Percentiles rank a stretch among this genome's conserved stretches.
phyloP scores from a whole-genome alignment of 2,888 invertebrate genomes.

The Icerya purchasi region DNA sequence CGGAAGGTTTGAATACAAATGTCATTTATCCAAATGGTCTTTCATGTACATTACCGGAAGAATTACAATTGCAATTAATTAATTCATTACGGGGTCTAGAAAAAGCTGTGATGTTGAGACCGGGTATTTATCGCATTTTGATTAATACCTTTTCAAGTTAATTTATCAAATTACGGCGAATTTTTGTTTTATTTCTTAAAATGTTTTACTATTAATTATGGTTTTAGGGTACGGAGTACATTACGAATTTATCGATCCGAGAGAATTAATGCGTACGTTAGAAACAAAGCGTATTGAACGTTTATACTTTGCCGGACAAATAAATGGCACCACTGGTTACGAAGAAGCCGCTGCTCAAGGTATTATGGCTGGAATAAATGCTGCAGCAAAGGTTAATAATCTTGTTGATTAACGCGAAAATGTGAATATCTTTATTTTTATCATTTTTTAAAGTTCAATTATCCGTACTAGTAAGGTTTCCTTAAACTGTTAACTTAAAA shows the following conservation, averaged over 20 bases:
- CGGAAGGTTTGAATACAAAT: slow-evolving; percentile 56
- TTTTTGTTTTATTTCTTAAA: neutral
- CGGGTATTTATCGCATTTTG: slow-evolving; percentile 27
- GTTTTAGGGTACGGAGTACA: slow-evolving; percentile 54
- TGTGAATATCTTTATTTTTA: too few relatives aligned
- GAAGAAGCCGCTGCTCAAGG: slow-evolving; percentile 86
- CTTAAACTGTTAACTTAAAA: too few relatives aligned
- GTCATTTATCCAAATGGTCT: slow-evolving; percentile 67
- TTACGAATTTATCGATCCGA: slow-evolving; percentile 71
- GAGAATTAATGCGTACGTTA: slow-evolving; percentile 46
- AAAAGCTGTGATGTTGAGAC: slow-evolving; percentile 39
- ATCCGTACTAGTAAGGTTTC: too few relatives aligned
- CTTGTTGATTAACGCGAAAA: neutral
- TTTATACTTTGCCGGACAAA: slow-evolving; percentile 71
- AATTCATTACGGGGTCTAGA: slow-evolving; percentile 50
- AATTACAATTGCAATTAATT: slow-evolving; percentile 46
- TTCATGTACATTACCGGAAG: slow-evolving; percentile 60
- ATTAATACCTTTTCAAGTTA: neutral
- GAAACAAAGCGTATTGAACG: slow-evolving; percentile 49
- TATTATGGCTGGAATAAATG: slow-evolving; percentile 59
- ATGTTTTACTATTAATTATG: too few relatives aligned
- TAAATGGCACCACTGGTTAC: slow-evolving; percentile 80
- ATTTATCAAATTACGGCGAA: neutral
- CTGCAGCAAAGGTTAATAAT: slow-evolving; percentile 34
- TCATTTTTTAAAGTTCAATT: too few relatives aligned